These are phyloP conservation scores for Anastatus disparis DNA, from an alignment of 1,140 invertebrate species.

Conservation along the genomic window DNA sequence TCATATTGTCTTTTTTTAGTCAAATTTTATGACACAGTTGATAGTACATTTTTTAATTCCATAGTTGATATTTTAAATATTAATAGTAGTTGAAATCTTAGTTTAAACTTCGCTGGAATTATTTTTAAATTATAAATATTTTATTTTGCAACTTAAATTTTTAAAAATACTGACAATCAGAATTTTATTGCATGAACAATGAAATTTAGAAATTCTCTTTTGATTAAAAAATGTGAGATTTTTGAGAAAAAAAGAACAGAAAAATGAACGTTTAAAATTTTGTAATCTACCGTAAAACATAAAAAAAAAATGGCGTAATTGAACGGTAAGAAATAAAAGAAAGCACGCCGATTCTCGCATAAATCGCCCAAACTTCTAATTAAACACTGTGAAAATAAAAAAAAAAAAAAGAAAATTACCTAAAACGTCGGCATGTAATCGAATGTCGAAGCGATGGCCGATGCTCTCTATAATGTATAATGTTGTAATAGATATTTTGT, in stretches of 20 bases:
- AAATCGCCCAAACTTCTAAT: conserved; percentile 22
- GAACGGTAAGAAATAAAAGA: not conserved
- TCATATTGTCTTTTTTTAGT: too few species aligned
- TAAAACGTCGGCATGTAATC: not conserved
- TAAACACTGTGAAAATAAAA: conserved; percentile 19
- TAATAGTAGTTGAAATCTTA: too few species aligned
- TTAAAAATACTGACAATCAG: too few species aligned
- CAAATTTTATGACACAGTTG: too few species aligned
- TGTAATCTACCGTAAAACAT: not conserved
- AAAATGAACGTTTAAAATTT: conserved; percentile 3
- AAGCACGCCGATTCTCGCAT: not conserved
- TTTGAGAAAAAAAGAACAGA: not conserved
- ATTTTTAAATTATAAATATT: too few species aligned
- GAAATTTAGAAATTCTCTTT: too few species aligned
- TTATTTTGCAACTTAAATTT: too few species aligned
- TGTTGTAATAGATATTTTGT: conserved; percentile 65
- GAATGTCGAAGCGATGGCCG: conserved; percentile 1
- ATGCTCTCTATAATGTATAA: conserved; percentile 45
- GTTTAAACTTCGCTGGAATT: too few species aligned
- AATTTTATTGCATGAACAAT: too few species aligned
- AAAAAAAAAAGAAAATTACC: not conserved
- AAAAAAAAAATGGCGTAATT: conserved; percentile 2
- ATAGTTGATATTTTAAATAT: too few species aligned
- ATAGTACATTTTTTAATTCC: too few species aligned
- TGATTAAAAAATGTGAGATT: not conserved